phyloP scores from a whole-genome alignment of 37 sponge, comb jelly and placozoan species.

The Mnemiopsis leidyi region DNA sequence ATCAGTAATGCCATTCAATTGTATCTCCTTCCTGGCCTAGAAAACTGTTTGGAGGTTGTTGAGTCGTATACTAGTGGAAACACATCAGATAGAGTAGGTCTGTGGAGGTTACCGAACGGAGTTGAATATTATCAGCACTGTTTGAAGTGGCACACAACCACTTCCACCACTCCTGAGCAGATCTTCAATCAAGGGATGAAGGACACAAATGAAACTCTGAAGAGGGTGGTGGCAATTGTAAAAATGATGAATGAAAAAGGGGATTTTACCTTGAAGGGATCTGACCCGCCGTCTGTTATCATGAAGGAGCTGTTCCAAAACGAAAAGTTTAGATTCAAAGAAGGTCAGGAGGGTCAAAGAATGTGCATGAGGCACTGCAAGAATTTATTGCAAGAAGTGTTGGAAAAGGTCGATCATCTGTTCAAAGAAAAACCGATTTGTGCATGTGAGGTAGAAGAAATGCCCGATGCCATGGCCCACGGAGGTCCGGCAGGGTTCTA shows the following conservation, averaged over 20 bases:
- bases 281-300: background rate
- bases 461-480: background rate
- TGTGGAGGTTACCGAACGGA: background rate
- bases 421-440: background rate
- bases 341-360: background rate
- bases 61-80: background rate
- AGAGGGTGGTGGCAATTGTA: background rate
- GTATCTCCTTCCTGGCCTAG: background rate
- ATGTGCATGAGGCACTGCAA: background rate
- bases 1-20: background rate
- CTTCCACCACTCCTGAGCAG: background rate
- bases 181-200: background rate
- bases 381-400: background rate
- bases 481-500: constrained; percentile 13
- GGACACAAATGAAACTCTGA: background rate
- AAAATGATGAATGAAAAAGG: background rate
- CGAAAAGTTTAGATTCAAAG: background rate
- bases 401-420: background rate
- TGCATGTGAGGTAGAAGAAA: background rate
- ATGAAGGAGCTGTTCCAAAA: background rate
- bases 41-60: background rate
- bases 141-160: constrained; percentile 21
- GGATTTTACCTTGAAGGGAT: background rate
- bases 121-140: background rate
- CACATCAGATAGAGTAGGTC: background rate